These are phyloP conservation scores for Drosophila paracracens DNA, from an alignment of 2,888 invertebrate species.

Conservation along the genomic window DNA sequence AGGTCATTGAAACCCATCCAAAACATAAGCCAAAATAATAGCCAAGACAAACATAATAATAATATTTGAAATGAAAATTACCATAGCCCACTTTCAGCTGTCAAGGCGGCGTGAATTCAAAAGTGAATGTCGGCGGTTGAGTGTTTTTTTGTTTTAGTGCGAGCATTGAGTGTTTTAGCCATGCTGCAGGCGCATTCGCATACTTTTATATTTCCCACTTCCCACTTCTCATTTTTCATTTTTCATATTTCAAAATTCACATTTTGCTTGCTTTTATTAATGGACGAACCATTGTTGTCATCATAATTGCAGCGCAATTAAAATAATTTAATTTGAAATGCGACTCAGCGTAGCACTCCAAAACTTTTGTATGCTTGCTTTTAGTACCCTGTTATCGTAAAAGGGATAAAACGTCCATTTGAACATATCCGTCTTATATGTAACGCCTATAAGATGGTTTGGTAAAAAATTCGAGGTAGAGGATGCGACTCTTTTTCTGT, in stretches of 20 bases:
- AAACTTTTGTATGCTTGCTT: conserved; percentile 20
- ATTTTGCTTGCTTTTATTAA: conserved; percentile 36
- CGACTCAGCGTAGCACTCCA: conserved; percentile 30
- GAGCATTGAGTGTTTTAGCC: conserved; percentile 9
- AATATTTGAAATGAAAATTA: conserved; percentile 48
- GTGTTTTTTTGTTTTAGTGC: conserved; percentile 1
- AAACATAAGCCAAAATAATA: conserved; percentile 53
- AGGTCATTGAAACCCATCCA: conserved; percentile 17
- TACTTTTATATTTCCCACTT: neutral
- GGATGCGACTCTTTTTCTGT: neutral
- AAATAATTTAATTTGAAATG: conserved; percentile 70
- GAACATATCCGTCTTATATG: neutral
- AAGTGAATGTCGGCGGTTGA: conserved; percentile 29
- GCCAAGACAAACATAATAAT: conserved; percentile 37
- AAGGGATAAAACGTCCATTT: neutral
- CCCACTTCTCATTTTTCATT: conserved; percentile 8
- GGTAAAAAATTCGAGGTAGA: neutral
- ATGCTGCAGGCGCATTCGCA: conserved; percentile 12
- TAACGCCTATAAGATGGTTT: neutral
- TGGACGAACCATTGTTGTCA: conserved; percentile 49
- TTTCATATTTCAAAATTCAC: conserved; percentile 22
- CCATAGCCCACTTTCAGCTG: conserved; percentile 69
- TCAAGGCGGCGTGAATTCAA: conserved; percentile 39
- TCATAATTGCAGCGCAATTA: conserved; percentile 74
- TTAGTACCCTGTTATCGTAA: neutral